phyloP scores from a whole-genome alignment of 2,113 vertebrate genomes.

The Okapia johnstoni region DNA sequence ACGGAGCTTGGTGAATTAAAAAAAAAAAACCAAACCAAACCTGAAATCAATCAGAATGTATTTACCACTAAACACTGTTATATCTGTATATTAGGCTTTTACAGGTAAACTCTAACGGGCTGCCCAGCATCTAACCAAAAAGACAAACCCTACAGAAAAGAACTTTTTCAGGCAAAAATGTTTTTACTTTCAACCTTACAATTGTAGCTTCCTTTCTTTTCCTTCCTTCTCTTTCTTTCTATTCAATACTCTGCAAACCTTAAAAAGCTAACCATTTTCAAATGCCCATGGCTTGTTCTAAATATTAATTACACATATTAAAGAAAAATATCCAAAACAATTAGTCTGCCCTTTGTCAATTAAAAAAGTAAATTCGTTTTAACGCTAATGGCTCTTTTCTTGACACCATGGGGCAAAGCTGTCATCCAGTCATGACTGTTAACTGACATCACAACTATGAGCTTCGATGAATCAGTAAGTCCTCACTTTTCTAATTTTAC shows the following conservation, averaged over 20 bases:
- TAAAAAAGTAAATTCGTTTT: background rate
- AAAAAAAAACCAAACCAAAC: background rate
- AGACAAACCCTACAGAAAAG: background rate
- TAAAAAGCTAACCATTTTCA: constrained; percentile 16
- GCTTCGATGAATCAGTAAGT: background rate
- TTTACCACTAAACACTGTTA: background rate
- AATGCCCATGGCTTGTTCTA: background rate
- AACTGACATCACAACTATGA: background rate
- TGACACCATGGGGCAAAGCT: background rate
- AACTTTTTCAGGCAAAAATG: background rate
- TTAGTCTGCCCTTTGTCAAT: background rate
- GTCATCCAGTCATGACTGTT: background rate
- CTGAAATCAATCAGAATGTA: background rate
- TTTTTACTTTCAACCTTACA: constrained; percentile 15
- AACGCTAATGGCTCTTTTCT: background rate
- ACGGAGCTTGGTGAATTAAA: background rate
- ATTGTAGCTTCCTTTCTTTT: background rate
- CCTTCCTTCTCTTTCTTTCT: background rate
- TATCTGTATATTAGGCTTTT: background rate
- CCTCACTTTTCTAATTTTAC: background rate
- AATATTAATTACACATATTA: background rate
- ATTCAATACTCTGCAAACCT: background rate
- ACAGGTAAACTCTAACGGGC: background rate
- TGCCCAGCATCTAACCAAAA: constrained; percentile 1
- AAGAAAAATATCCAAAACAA: background rate